A percentile compares a stretch with the other conserved stretches of the same genome.
phyloP scores from a whole-genome alignment of 2,113 vertebrate species.

The Psephotus haematonotus region DNA sequence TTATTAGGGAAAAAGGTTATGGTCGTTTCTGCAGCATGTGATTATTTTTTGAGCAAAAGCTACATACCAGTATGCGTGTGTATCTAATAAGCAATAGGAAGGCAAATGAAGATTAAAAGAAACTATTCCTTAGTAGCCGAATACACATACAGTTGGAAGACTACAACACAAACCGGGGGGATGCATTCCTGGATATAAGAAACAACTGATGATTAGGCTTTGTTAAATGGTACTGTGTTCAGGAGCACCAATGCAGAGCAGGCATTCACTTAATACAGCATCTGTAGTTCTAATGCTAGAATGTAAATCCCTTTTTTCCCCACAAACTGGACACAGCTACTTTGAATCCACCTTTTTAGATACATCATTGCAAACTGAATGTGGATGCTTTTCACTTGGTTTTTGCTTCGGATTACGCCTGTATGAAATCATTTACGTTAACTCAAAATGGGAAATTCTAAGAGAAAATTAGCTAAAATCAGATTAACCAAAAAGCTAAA shows the following conservation, averaged over 20 bases:
- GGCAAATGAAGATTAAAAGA: not conserved
- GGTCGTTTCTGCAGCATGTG: not conserved
- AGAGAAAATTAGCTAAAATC: not conserved
- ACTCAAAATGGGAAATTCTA: not conserved
- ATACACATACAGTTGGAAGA: not conserved
- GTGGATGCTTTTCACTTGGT: not conserved
- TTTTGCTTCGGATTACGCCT: not conserved
- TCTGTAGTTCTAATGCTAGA: not conserved
- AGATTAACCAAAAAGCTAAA: slow-evolving; percentile 1
- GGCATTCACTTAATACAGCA: not conserved
- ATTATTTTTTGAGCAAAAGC: not conserved
- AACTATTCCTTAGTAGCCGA: not conserved
- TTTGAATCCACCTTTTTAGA: not conserved
- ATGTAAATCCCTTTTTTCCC: not conserved
- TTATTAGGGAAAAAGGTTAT: not conserved
- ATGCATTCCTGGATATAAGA: not conserved
- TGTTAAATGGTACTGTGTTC: not conserved
- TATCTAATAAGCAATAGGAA: not conserved
- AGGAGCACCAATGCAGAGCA: not conserved
- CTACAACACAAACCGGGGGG: not conserved
- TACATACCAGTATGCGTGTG: not conserved
- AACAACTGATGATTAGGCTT: not conserved
- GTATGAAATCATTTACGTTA: not conserved
- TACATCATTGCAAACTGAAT: not conserved
- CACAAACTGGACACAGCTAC: not conserved